phyloP scores from a whole-genome alignment of 2,888 invertebrate genomes.

The Chelonus formosanus region DNA sequence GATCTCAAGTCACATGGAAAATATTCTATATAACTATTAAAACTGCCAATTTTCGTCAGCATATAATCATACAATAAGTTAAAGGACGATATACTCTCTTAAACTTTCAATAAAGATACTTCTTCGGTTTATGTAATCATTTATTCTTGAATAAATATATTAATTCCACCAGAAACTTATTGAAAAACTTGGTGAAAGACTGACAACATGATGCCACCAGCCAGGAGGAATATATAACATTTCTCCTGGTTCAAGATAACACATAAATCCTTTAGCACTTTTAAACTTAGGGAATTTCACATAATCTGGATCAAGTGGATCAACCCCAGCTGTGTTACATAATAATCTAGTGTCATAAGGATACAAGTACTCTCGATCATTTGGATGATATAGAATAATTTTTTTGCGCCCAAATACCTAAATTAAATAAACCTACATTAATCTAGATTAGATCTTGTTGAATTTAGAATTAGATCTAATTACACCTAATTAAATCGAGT shows the following conservation, averaged over 20 bases:
- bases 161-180: constrained; percentile 97
- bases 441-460: constrained; percentile 11
- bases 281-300: constrained; percentile 76
- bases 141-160: constrained; percentile 49
- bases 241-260: constrained; percentile 83
- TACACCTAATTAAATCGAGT: no score
- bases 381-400: constrained; percentile 82
- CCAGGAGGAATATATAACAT: constrained; percentile 93
- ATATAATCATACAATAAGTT: no score
- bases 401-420: constrained; percentile 88
- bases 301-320: constrained; percentile 81
- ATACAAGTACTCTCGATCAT: constrained; percentile 78
- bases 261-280: constrained; percentile 72
- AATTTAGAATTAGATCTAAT: constrained; percentile 14
- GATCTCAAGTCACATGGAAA: no score
- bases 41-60: no score
- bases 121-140: constrained; percentile 5
- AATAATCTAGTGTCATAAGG: constrained; percentile 82
- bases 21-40: no score
- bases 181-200: constrained; percentile 89
- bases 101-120: no score
- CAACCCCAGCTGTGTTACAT: constrained; percentile 89
- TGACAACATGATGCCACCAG: constrained; percentile 97
- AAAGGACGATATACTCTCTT: no score
- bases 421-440: constrained; percentile 8